Percentiles rank a stretch among this genome's conserved stretches.
phyloP scores from a whole-genome alignment of 2,113 vertebrate species.

The Apodemus sylvaticus region DNA sequence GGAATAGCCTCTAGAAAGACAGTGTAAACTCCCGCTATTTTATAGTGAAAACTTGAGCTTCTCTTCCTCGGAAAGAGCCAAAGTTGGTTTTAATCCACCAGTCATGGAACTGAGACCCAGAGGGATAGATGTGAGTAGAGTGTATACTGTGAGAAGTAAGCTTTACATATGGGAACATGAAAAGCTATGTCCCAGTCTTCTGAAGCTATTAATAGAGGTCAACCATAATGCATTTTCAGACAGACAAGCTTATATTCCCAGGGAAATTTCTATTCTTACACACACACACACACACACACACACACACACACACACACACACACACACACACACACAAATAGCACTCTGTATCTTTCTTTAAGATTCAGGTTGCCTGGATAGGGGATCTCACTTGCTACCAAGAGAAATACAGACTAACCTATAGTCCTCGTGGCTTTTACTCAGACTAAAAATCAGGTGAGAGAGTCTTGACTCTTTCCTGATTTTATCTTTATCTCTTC shows the following conservation, averaged over 20 bases:
- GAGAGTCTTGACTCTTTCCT: not conserved
- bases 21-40: not conserved
- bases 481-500: not conserved
- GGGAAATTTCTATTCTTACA: not conserved
- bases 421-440: not conserved
- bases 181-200: not conserved
- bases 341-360: too few species aligned
- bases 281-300: not conserved
- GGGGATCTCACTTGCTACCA: not conserved
- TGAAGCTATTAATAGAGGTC: not conserved
- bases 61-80: not conserved
- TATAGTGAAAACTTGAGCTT: not conserved
- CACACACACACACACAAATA: not conserved
- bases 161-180: not conserved
- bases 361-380: not conserved
- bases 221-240: not conserved
- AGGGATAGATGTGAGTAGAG: too few species aligned
- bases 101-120: not conserved
- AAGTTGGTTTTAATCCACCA: not conserved
- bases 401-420: not conserved
- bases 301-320: too few species aligned
- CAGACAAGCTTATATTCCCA: not conserved
- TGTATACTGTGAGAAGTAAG: not conserved
- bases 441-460: not conserved
- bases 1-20: not conserved